Evolutionary conservation across 2,113 vertebrate species (phyloP).

Genomic region (Carassius carassius): DNA sequence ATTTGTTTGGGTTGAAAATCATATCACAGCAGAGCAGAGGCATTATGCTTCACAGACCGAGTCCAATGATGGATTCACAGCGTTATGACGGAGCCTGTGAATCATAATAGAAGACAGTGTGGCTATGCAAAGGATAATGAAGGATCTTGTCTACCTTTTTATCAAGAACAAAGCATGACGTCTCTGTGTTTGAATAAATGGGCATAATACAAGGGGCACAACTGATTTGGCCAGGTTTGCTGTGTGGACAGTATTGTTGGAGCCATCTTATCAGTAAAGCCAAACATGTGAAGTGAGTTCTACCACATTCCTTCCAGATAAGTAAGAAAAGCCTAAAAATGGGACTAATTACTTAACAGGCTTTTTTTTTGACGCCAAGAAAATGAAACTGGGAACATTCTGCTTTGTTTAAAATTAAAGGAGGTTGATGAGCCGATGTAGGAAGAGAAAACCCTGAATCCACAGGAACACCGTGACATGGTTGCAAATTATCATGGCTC

Average conservation of each 20-base stretch:
- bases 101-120: not conserved
- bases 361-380: constrained; percentile 39
- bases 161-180: not conserved
- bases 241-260: constrained; percentile 11
- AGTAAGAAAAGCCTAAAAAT: constrained; percentile 36
- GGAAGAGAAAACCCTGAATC: not conserved
- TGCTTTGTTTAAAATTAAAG: constrained; percentile 12
- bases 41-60: constrained; percentile 19
- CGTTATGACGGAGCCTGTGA: not conserved
- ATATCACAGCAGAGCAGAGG: constrained; percentile 47
- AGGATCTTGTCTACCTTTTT: not conserved
- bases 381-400: constrained; percentile 16
- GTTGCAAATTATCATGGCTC: constrained; percentile 38
- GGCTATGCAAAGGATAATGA: not conserved
- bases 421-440: constrained; percentile 1
- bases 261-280: constrained; percentile 49
- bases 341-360: constrained; percentile 26
- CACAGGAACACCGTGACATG: not conserved
- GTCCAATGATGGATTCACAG: not conserved
- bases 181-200: not conserved
- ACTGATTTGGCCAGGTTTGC: not conserved
- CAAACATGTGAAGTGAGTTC: constrained; percentile 19
- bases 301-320: constrained; percentile 51
- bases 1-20: constrained; percentile 66
- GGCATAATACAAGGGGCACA: not conserved